Percentiles rank a stretch among this genome's conserved stretches.
phyloP scores from a whole-genome alignment of 2,888 invertebrate species.

The Drosophila neotestacea region DNA sequence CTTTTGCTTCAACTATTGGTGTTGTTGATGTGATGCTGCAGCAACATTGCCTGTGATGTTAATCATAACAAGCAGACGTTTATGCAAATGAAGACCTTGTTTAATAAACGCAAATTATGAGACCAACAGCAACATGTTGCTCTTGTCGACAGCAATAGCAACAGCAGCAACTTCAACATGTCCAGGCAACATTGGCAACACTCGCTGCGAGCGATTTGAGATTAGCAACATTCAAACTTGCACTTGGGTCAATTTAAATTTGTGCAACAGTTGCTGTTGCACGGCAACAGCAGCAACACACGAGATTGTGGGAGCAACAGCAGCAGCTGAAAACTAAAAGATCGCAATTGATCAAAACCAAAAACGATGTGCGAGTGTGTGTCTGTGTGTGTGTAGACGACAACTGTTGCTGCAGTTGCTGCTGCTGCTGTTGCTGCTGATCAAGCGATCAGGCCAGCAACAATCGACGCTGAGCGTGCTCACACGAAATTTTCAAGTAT shows the following conservation, averaged over 20 bases:
- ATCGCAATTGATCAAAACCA: constrained; percentile 75
- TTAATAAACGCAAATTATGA: constrained; percentile 80
- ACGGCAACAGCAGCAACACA: constrained; percentile 51
- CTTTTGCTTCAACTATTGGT: constrained; percentile 47
- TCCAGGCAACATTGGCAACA: constrained; percentile 25
- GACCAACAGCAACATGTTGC: constrained; percentile 64
- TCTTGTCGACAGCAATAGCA: constrained; percentile 32
- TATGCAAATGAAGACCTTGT: constrained; percentile 74
- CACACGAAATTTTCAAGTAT: constrained; percentile 80
- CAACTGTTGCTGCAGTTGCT: constrained; percentile 48
- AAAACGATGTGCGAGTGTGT: constrained; percentile 19
- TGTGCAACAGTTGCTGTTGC: constrained; percentile 69
- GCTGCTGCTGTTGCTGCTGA: constrained; percentile 48
- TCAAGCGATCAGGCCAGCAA: constrained; percentile 65
- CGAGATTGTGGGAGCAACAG: constrained; percentile 73
- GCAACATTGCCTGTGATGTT: constrained; percentile 53
- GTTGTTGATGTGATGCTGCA: constrained; percentile 28
- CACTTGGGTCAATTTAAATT: constrained; percentile 82
- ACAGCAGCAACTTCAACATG: constrained; percentile 46
- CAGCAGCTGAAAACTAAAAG: constrained; percentile 50
- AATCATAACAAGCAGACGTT: constrained; percentile 63
- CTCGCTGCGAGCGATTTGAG: constrained; percentile 58
- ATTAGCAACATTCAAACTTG: constrained; percentile 78
- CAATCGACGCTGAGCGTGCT: constrained; percentile 80
- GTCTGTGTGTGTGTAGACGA: constrained; percentile 47